Conservation (phyloP, 2,113 vertebrate genomes). For the Caranx melampygus region DNA sequence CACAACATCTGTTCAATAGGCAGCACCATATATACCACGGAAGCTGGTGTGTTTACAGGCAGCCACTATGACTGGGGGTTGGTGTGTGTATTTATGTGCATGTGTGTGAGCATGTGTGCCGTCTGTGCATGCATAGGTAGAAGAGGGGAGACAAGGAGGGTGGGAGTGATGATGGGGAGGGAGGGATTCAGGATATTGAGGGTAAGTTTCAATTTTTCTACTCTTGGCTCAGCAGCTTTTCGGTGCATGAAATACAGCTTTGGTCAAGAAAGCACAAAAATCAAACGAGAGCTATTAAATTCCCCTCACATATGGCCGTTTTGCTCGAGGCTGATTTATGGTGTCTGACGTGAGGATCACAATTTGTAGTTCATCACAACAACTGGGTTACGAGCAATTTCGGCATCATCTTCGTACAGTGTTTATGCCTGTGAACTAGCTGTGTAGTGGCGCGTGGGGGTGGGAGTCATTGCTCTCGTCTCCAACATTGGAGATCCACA, state of each 20-base stretch:
- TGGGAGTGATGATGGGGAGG: constrained; percentile 17
- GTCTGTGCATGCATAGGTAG: constrained; percentile 64
- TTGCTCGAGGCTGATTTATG: constrained; percentile 73
- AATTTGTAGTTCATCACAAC: constrained; percentile 72
- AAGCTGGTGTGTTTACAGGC: constrained; percentile 77
- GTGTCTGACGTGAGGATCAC: constrained; percentile 66
- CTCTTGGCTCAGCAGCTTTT: constrained; percentile 61
- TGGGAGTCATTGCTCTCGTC: constrained; percentile 48
- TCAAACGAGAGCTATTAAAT: constrained; percentile 66
- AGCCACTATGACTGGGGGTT: constrained; percentile 77
- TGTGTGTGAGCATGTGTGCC: constrained; percentile 64
- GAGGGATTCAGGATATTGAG: constrained; percentile 41
- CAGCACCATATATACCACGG: constrained; percentile 71
- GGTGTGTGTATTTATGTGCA: constrained; percentile 52
- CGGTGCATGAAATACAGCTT: constrained; percentile 43
- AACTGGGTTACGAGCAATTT: constrained; percentile 78
- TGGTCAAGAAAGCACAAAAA: constrained; percentile 45
- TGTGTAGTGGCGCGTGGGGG: constrained; percentile 54
- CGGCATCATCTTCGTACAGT: constrained; percentile 50
- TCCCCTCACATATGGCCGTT: constrained; percentile 71
- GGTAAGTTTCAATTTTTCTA: constrained; percentile 42
- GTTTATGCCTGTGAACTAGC: constrained; percentile 55
- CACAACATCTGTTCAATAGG: constrained; percentile 91
- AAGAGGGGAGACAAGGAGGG: constrained; percentile 17
- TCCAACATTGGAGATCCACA: constrained; percentile 30